Base-by-base conservation (phyloP, 92 coral and sea anemone genomes). In the Siderastrea radians region DNA sequence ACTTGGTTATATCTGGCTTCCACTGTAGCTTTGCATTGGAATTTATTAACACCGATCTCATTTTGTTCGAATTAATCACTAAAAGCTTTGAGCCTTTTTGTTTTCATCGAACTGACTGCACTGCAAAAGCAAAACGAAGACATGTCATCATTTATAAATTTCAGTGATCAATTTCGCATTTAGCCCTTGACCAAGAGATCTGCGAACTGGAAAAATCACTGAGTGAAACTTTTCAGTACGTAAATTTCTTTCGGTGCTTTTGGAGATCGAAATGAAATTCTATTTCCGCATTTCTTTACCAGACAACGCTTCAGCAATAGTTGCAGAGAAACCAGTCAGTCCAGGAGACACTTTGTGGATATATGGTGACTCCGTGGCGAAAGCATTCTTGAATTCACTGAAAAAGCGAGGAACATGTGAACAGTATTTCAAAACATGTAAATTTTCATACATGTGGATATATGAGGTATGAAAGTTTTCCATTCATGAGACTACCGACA, bases 301-400 rank as follows among this genome's bases (percentile, higher is more conserved):
- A 26, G 38, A 26, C 38, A 26, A 26, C 38, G 57, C 68, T 8
- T 7, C 44, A 19, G 7, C 76, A 62, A 71, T 48, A 26, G 8
- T 16, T 4, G 7, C 57, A 48, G 52, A 16, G 14, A 84, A 71
- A 3, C 38, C n/a, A n/a, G 47, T 19, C 3, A 74, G 60, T n/a
- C 59, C 13, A 15, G 83, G 80, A 5, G 60, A 81, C 4, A 90
- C 83, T 12, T 38, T 90, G 14, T 90, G 89, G 93, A 66, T 87
- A 17, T 68, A 84, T 58, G 93, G 93, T 12, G 93, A 90, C 71
- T 90, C 93, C 1, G 93, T 90, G 11, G 75, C 70, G 5, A 82
- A 85, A 67, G 38, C 68, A 5, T 90, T 90, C 64, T 48, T 90
- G 9, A 54, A 62, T 1, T 90, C 93, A 3, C 83, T 90, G 11